phyloP scores from a whole-genome alignment of 2,113 vertebrate species.

The Cyprinodon variegatus region DNA sequence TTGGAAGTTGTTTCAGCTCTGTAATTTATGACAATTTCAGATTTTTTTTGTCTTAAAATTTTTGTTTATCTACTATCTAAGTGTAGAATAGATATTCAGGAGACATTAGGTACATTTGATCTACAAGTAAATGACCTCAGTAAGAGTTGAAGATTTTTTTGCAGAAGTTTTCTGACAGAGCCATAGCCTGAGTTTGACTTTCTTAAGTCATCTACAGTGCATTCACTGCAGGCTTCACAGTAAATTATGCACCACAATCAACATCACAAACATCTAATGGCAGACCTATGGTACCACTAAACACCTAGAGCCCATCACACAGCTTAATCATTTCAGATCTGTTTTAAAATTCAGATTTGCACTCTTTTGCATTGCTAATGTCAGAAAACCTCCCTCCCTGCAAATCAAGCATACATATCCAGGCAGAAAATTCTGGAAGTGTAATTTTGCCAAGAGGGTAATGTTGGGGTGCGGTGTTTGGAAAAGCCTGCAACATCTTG shows the following conservation, averaged over 20 bases:
- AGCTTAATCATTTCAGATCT: conserved; percentile 56
- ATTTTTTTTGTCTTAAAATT: no score
- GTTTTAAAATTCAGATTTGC: conserved; percentile 60
- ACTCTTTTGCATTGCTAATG: conserved; percentile 69
- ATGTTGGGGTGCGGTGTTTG: conserved; percentile 43
- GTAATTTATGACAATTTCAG: background rate
- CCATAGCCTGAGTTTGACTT: background rate
- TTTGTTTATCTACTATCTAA: no score
- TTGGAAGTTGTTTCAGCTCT: conserved; percentile 5
- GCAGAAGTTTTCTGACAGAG: background rate
- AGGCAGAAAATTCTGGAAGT: conserved; percentile 29
- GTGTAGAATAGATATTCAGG: background rate
- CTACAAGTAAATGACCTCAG: background rate
- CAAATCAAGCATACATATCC: conserved; percentile 38
- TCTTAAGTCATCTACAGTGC: background rate
- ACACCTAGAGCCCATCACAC: conserved; percentile 48
- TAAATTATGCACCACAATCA: conserved; percentile 63
- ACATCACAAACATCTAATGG: conserved; percentile 51
- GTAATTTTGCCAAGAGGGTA: conserved; percentile 48
- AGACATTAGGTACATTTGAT: background rate
- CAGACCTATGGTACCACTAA: conserved; percentile 39
- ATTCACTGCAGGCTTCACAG: conserved; percentile 20
- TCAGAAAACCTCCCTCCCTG: background rate
- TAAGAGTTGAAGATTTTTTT: background rate
- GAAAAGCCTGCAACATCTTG: conserved; percentile 22